Conservation (phyloP, 1,140 invertebrate genomes). For the Hylaeus anthracinus region DNA sequence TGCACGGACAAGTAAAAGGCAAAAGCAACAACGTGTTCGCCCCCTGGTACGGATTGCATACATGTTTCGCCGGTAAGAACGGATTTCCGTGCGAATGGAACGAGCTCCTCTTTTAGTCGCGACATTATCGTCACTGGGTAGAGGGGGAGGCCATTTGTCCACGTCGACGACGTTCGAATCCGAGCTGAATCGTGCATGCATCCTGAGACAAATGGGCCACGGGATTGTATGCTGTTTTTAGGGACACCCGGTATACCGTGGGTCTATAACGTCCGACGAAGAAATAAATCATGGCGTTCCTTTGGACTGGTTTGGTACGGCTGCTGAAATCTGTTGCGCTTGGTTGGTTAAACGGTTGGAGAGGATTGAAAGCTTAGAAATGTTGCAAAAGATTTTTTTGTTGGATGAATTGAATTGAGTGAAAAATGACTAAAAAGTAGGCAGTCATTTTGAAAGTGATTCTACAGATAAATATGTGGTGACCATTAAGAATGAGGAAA, state of each 20-base stretch:
- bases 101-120: slow-evolving; percentile 40
- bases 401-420: no score
- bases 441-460: no score
- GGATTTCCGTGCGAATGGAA: slow-evolving; percentile 45
- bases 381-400: no score
- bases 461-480: no score
- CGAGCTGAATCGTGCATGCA: slow-evolving; percentile 41
- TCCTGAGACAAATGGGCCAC: slow-evolving; percentile 19
- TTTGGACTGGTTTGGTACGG: neutral
- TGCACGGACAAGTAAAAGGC: slow-evolving; percentile 35
- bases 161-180: slow-evolving; percentile 49
- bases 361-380: no score
- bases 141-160: slow-evolving; percentile 55
- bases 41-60: slow-evolving; percentile 25
- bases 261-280: no score
- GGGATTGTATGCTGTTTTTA: slow-evolving; percentile 4
- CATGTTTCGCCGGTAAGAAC: slow-evolving; percentile 47
- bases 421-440: no score
- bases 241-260: neutral
- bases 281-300: slow-evolving; percentile 14
- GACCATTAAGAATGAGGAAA: no score
- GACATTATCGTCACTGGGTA: slow-evolving; percentile 61
- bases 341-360: neutral
- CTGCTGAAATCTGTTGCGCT: neutral
- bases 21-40: slow-evolving; percentile 24